phyloP scores from a whole-genome alignment of 2,888 invertebrate genomes.

The Mythimna albipuncta region DNA sequence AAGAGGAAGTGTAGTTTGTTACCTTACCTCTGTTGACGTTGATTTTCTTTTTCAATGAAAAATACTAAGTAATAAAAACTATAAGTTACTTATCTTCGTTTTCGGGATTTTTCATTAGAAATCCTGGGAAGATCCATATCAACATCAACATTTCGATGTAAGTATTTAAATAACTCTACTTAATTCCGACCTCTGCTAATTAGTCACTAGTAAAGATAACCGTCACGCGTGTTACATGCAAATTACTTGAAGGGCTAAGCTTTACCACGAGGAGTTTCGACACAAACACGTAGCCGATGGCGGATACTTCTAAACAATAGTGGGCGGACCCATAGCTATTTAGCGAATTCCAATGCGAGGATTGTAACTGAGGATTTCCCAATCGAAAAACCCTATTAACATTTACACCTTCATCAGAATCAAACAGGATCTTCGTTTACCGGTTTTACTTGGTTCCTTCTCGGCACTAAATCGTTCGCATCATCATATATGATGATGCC shows the following conservation, averaged over 20 bases:
- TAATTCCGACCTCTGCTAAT: neutral
- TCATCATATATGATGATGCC: neutral
- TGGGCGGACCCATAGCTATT: constrained; percentile 13
- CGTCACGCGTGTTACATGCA: neutral
- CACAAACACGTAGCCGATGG: constrained; percentile 21
- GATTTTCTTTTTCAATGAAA: no score
- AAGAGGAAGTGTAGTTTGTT: no score
- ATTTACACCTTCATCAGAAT: neutral
- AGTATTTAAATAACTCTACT: no score
- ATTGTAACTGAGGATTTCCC: constrained; percentile 18
- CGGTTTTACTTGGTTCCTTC: neutral
- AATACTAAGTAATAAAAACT: no score
- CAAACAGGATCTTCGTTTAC: constrained; percentile 35
- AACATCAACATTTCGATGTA: no score
- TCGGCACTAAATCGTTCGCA: constrained; percentile 4
- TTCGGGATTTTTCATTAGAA: no score
- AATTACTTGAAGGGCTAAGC: constrained; percentile 22
- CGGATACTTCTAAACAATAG: constrained; percentile 31
- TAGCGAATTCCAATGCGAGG: constrained; percentile 18
- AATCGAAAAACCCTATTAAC: constrained; percentile 15
- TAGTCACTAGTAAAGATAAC: constrained; percentile 16
- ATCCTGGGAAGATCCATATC: no score
- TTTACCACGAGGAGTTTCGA: constrained; percentile 11
- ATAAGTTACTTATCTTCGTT: no score
- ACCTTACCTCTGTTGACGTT: no score